These are phyloP conservation scores for Zele albiditarsus DNA, from an alignment of 2,888 invertebrate genomes.

Conservation along the genomic window DNA sequence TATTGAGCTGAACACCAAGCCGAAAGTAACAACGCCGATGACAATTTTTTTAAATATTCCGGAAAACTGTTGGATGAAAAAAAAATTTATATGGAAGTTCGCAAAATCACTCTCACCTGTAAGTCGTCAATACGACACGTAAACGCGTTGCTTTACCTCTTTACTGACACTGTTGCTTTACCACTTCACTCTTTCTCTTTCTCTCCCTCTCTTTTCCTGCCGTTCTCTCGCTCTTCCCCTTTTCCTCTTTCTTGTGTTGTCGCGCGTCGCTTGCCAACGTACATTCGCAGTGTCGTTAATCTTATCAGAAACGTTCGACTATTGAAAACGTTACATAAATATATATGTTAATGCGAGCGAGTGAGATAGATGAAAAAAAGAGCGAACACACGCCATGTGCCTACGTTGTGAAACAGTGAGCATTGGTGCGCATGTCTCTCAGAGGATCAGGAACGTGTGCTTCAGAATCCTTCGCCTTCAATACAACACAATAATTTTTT, in stretches of 20 bases:
- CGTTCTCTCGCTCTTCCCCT: no score
- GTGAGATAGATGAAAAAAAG: not conserved
- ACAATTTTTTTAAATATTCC: no score
- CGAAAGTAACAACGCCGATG: not conserved
- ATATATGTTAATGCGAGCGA: not conserved
- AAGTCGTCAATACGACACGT: not conserved
- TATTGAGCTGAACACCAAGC: slow-evolving; percentile 14
- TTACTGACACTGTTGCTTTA: slow-evolving; percentile 8
- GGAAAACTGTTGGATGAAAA: not conserved
- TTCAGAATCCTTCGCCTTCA: not conserved
- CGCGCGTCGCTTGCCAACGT: slow-evolving; percentile 21
- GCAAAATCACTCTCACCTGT: not conserved
- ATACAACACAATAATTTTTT: not conserved
- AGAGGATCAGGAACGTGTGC: slow-evolving; percentile 4
- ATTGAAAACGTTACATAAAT: not conserved
- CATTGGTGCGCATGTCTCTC: not conserved
- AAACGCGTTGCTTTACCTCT: slow-evolving; percentile 8
- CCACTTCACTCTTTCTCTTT: no score
- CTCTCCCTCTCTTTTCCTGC: no score
- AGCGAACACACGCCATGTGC: not conserved
- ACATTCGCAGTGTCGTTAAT: slow-evolving; percentile 13
- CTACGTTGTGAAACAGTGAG: not conserved
- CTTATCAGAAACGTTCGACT: slow-evolving; percentile 29
- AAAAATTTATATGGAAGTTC: not conserved
- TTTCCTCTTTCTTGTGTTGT: not conserved